Conservation (phyloP, 2,797 vertebrate genomes). For the Discoglossus pictus region DNA sequence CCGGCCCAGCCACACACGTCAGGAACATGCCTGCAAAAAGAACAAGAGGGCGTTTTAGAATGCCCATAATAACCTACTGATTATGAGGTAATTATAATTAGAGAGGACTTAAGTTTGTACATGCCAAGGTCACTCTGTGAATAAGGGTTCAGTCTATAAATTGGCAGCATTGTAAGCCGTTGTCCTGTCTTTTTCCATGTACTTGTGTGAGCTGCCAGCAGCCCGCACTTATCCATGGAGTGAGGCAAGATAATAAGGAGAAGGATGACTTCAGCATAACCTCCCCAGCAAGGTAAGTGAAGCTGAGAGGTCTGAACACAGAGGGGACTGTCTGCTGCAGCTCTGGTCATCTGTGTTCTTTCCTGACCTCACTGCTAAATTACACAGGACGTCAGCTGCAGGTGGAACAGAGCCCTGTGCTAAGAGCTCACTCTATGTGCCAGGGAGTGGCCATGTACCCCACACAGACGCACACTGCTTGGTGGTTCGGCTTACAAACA, state of each 20-base stretch:
- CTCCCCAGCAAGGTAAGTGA: conserved; percentile 11
- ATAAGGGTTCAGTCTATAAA: conserved; percentile 27
- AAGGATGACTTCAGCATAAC: conserved; percentile 11
- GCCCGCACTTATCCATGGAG: conserved; percentile 12
- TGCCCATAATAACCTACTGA: conserved; percentile 43
- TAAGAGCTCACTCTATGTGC: not conserved
- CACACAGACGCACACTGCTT: not conserved
- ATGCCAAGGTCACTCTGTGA: conserved; percentile 33
- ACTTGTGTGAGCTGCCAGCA: not conserved
- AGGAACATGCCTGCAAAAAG: not conserved
- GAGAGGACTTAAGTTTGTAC: conserved; percentile 18
- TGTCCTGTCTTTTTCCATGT: conserved; percentile 16
- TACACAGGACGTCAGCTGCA: conserved; percentile 6
- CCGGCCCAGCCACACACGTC: not conserved
- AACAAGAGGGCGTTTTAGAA: conserved; percentile 47
- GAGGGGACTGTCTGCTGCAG: conserved; percentile 20
- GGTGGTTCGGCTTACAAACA: no score
- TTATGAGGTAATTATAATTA: conserved; percentile 50
- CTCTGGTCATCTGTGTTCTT: conserved; percentile 11
- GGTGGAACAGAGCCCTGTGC: conserved; percentile 7
- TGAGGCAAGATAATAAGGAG: conserved; percentile 21
- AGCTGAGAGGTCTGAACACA: conserved; percentile 8
- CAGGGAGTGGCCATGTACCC: not conserved
- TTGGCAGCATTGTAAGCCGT: conserved; percentile 13
- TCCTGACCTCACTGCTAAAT: conserved; percentile 21